Evolutionary conservation across 92 coral and sea anemone genomes (phyloP).

Genomic region (Epizoanthus fatuus): DNA sequence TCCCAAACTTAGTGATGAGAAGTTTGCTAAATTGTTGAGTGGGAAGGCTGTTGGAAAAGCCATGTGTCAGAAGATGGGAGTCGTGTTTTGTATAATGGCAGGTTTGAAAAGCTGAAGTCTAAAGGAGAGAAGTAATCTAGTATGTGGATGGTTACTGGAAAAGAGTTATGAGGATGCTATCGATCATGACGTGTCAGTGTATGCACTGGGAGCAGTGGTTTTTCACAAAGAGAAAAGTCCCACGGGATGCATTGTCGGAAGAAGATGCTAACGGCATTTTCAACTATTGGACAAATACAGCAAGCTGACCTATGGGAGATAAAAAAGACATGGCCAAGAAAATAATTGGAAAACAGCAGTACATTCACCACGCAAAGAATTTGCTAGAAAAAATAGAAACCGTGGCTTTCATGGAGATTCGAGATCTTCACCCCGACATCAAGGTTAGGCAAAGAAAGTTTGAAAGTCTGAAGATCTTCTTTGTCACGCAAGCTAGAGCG

Average conservation of each 20-base stretch:
- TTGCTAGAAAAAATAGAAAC: conserved; percentile 46
- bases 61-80: too few relatives aligned
- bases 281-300: conserved; percentile 34
- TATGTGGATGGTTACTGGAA: too few relatives aligned
- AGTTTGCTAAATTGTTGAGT: too few relatives aligned
- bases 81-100: too few relatives aligned
- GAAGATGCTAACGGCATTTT: conserved; percentile 16
- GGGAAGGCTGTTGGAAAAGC: too few relatives aligned
- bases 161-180: too few relatives aligned
- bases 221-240: conserved; percentile 12
- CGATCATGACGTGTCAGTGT: too few relatives aligned
- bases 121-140: too few relatives aligned
- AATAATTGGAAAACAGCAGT: conserved; percentile 15
- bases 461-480: conserved; percentile 40
- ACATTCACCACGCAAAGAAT: conserved; percentile 29
- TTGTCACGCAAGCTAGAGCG: conserved; percentile 33
- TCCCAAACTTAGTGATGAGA: too few relatives aligned
- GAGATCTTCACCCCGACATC: conserved; percentile 25
- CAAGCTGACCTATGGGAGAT: conserved; percentile 21
- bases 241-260: conserved; percentile 23
- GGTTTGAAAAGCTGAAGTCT: too few relatives aligned
- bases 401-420: conserved; percentile 25
- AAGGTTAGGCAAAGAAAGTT: conserved; percentile 35
- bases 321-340: neutral
- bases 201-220: too few relatives aligned